phyloP scores from a whole-genome alignment of 2,888 invertebrate genomes.

The Azorinus chamasolen region DNA sequence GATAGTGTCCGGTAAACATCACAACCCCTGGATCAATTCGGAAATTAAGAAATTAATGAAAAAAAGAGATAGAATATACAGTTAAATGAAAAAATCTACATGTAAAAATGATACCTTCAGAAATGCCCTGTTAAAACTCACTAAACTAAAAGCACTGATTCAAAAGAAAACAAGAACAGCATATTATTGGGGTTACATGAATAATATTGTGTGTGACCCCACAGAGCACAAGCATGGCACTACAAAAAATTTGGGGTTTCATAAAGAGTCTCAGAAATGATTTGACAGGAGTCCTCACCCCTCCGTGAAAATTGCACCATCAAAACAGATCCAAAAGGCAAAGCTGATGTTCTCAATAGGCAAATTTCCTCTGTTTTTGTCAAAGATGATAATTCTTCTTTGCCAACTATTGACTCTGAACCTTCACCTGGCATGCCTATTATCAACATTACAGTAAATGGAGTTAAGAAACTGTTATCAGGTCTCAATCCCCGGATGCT shows the following conservation, averaged over 20 bases:
- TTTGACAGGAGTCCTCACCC: too few relatives aligned
- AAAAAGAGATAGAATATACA: too few relatives aligned
- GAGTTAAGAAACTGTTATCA: neutral
- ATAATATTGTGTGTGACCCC: neutral
- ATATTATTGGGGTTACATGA: constrained; percentile 8
- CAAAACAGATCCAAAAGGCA: too few relatives aligned
- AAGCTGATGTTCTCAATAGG: neutral
- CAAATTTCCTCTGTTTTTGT: neutral
- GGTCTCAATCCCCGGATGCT: neutral
- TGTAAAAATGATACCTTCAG: too few relatives aligned
- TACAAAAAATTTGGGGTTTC: constrained; percentile 2
- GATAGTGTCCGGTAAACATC: neutral
- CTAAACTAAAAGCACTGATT: neutral
- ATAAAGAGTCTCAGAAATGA: neutral
- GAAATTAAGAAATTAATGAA: too few relatives aligned
- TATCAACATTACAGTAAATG: neutral
- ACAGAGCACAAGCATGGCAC: constrained; percentile 10
- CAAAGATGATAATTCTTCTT: too few relatives aligned
- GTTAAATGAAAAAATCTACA: too few relatives aligned
- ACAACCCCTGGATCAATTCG: too few relatives aligned
- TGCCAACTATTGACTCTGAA: too few relatives aligned
- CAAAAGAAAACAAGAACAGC: neutral
- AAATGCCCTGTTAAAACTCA: too few relatives aligned
- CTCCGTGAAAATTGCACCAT: too few relatives aligned
- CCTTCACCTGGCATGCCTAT: too few relatives aligned